These are phyloP conservation scores for Hexactinellida sp. DNA, from an alignment of 37 sponge, comb jelly and placozoan species.

Conservation along the genomic window DNA sequence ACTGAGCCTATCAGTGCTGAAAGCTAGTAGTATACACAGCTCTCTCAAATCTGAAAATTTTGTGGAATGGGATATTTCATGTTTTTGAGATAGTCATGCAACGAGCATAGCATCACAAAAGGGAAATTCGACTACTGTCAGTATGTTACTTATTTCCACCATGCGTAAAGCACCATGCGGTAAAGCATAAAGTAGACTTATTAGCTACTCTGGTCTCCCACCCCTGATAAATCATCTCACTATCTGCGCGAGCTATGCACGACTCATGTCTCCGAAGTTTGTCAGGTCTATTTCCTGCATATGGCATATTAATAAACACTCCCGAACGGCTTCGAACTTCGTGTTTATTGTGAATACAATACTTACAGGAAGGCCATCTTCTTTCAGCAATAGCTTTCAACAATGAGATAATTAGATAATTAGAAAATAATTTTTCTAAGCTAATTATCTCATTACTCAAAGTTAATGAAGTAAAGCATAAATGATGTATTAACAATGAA, in stretches of 20 bases:
- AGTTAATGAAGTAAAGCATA: too few relatives aligned
- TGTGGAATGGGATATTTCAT: background rate
- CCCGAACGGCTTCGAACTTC: background rate
- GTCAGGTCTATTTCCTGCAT: background rate
- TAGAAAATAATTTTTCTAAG: too few relatives aligned
- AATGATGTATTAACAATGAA: too few relatives aligned
- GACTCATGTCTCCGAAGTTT: background rate
- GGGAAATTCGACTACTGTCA: background rate
- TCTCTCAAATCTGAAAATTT: background rate
- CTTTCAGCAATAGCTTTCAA: background rate
- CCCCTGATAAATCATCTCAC: background rate
- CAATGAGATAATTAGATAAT: too few relatives aligned
- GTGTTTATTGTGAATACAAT: background rate
- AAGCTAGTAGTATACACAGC: background rate
- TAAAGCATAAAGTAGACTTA: background rate
- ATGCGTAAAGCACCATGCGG: too few relatives aligned
- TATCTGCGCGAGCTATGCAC: background rate
- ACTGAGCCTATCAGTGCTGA: background rate
- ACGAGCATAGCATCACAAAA: background rate
- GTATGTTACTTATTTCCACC: background rate
- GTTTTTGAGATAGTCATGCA: background rate
- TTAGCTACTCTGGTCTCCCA: background rate
- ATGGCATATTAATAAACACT: background rate
- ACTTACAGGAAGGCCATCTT: background rate
- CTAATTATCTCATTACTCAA: too few relatives aligned